Evolutionary conservation across 2,797 vertebrate genomes (phyloP).

Genomic region (Peromyscus aztecus): DNA sequence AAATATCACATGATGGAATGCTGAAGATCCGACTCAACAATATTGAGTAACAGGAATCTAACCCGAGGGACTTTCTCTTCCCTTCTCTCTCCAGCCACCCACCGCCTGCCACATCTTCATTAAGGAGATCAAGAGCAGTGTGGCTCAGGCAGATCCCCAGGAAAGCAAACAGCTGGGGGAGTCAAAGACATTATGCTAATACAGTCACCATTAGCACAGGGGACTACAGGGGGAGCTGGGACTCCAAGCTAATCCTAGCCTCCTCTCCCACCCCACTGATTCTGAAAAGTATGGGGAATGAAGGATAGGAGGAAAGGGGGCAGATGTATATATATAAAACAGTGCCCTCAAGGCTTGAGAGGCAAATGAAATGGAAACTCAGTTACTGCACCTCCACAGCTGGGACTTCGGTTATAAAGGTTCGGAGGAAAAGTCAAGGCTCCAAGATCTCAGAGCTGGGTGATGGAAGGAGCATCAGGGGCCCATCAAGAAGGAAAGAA

Average conservation of each 20-base stretch:
- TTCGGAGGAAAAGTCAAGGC: not conserved
- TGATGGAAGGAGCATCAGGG: not conserved
- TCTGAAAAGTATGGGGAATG: not conserved
- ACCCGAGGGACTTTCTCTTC: slow-evolving; percentile 58
- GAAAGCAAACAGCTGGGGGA: slow-evolving; percentile 81
- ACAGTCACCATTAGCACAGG: slow-evolving; percentile 80
- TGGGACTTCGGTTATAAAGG: not conserved
- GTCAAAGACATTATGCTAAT: slow-evolving; percentile 80
- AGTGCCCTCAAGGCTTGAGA: slow-evolving; percentile 4
- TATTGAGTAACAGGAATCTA: slow-evolving; percentile 69
- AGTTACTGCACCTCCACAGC: not conserved
- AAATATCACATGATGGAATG: slow-evolving; percentile 76
- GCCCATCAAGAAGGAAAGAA: not conserved
- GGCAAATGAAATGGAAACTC: slow-evolving; percentile 19
- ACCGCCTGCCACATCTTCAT: slow-evolving; percentile 75
- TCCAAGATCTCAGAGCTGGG: not conserved
- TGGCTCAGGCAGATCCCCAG: slow-evolving; percentile 71
- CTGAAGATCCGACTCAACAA: slow-evolving; percentile 70
- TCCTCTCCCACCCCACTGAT: not conserved
- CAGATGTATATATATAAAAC: not conserved
- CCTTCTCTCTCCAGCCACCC: slow-evolving; percentile 57
- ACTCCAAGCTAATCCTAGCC: not conserved
- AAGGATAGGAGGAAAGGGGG: not conserved
- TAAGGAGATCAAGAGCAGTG: slow-evolving; percentile 76
- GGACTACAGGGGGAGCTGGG: slow-evolving; percentile 52